Evolutionary conservation across 2,888 invertebrate genomes (phyloP).

Genomic region (Dicyrtomina minuta): DNA sequence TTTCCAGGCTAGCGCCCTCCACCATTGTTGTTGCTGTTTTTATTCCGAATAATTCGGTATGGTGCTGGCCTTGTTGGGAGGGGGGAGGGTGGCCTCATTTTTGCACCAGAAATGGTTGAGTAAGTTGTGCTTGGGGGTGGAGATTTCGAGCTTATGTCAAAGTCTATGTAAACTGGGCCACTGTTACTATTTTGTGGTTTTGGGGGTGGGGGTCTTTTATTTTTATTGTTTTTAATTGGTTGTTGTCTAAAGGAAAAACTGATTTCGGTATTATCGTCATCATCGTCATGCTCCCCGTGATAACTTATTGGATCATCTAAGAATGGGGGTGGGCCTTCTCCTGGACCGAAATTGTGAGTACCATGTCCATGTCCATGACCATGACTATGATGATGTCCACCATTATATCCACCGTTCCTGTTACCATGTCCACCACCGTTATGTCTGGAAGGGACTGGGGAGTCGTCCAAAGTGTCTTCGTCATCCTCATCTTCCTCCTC

Average conservation of each 20-base stretch:
- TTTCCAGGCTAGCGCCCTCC: too few relatives aligned
- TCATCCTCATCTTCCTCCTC: conserved; percentile 8
- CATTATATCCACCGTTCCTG: neutral
- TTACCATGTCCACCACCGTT: neutral
- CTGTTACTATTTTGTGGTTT: neutral
- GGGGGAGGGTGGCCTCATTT: neutral
- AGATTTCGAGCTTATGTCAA: neutral
- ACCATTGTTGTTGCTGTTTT: too few relatives aligned
- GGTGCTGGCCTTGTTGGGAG: neutral
- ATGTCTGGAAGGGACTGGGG: neutral
- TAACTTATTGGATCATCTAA: neutral
- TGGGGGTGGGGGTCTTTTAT: neutral
- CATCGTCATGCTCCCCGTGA: neutral
- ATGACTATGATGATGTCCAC: neutral
- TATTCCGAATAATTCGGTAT: neutral
- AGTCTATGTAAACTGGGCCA: neutral
- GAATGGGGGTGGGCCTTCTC: neutral
- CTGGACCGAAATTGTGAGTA: neutral
- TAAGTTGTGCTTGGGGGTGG: neutral
- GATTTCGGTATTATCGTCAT: neutral
- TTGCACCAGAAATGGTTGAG: neutral
- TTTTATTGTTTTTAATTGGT: neutral
- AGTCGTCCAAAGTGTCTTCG: neutral
- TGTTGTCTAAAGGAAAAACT: neutral
- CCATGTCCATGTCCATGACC: neutral